Evolutionary conservation across 2,888 invertebrate species (phyloP).

Genomic region (Eurytoma californica): DNA sequence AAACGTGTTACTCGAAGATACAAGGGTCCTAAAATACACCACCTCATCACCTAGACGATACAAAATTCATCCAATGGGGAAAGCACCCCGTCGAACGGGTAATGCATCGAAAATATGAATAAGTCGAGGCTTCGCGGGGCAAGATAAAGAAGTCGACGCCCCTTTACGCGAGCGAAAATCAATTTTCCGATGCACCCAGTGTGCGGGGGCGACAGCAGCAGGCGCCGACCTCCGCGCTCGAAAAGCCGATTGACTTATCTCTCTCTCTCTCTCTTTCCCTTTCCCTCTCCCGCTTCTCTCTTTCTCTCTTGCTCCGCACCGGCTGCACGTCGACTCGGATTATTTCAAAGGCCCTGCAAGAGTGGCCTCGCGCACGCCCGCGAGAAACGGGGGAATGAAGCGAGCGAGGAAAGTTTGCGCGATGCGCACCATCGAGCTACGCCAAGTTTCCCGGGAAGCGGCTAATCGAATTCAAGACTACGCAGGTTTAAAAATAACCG

Average conservation of each 20-base stretch:
- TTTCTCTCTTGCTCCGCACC: neutral
- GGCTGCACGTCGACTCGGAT: conserved; percentile 33
- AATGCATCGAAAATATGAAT: conserved; percentile 14
- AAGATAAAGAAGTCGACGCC: neutral
- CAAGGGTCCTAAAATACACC: too few relatives aligned
- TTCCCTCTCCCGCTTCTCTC: too few relatives aligned
- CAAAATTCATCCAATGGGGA: too few relatives aligned
- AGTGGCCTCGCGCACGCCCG: too few relatives aligned
- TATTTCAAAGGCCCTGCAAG: conserved; percentile 32
- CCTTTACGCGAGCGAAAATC: conserved; percentile 38
- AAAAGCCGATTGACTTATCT: conserved; percentile 42
- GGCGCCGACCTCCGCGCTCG: neutral
- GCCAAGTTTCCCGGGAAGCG: conserved; percentile 1
- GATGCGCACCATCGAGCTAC: neutral
- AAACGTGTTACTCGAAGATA: too few relatives aligned
- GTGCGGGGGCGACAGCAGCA: neutral
- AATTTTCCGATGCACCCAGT: conserved; percentile 46
- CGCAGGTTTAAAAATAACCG: too few relatives aligned
- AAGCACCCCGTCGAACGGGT: too few relatives aligned
- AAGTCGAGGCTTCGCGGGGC: conserved; percentile 9
- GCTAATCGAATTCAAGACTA: conserved; percentile 16
- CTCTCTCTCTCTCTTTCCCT: neutral
- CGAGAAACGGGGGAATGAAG: neutral
- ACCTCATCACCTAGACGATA: too few relatives aligned
- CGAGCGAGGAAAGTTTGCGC: conserved; percentile 16